Base-by-base conservation (phyloP, 2,797 vertebrate species). In the Odontamblyopus rebecca region DNA sequence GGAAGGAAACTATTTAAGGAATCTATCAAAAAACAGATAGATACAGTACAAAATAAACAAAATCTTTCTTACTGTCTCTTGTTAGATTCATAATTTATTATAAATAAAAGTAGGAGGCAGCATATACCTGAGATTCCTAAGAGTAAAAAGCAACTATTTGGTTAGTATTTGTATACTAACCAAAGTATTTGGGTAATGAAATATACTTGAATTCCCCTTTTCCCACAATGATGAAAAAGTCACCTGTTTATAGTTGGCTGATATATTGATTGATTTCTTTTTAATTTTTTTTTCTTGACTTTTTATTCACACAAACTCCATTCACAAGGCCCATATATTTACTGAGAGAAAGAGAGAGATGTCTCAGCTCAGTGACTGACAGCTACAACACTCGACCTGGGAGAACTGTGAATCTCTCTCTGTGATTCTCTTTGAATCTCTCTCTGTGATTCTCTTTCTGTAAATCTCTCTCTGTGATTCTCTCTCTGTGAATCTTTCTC, bases 301-400 rank as follows among this genome's bases (percentile, higher is more conserved):
- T 30, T 30, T 6, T 18, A 12, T 59, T 48, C 26, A 29, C 59
- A 61, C 6, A 29, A 61, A 61, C 6, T 64, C 5, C 8, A 19
- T 61, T 15, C 12, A 59, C 50, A 1, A 75, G 30, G 38, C 9
- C 5, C 11, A n/a, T 68, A 63, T 61, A 15, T 23, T 38, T 69
- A 82, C 82, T 91, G 86, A 88, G 79, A 91, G 89, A 88, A 70
- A 82, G 84, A 92, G 86, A 88, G 79, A 91, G 90, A 88, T 81
- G 83, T 91, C 77, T 83, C 75, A 73, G 70, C 81, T 88, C 77
- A 87, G 87, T 87, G 76, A 68, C 71, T 63, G 80, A 73, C 69
- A 63, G 79, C 74, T 70, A 77, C 86, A 80, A 80, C 84, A 51
- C 71, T 89, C 88, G 91, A 85, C 88, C 5, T 76, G 86, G 79